Conservation (phyloP, 2,797 vertebrate genomes). For the Anolis apletophallus region DNA sequence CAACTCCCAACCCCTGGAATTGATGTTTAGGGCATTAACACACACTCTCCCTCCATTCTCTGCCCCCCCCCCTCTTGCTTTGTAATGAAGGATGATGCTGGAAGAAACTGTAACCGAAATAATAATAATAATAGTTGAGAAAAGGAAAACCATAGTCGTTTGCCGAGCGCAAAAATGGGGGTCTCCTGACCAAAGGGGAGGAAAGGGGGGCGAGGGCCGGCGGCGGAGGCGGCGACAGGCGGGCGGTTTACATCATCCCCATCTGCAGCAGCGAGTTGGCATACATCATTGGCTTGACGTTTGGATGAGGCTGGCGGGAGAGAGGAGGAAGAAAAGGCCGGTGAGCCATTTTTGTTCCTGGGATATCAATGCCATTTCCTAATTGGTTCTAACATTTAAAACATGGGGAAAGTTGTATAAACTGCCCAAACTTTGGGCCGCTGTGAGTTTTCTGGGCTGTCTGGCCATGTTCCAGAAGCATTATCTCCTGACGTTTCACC, state of each 20-base stretch:
- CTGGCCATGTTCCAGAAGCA: no score
- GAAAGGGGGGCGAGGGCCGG: not conserved
- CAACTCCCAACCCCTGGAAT: not conserved
- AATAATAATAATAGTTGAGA: not conserved
- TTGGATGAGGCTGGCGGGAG: conserved; percentile 89
- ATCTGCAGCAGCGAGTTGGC: conserved; percentile 94
- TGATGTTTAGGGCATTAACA: no score
- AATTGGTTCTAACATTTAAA: no score
- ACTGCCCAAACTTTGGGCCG: no score
- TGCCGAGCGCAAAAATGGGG: not conserved
- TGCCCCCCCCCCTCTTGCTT: not conserved
- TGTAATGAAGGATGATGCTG: conserved; percentile 12
- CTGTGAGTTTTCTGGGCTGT: no score
- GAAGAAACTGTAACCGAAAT: not conserved
- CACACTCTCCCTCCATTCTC: not conserved
- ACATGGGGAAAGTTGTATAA: no score
- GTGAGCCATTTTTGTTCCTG: no score
- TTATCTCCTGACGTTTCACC: no score
- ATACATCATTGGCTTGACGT: conserved; percentile 95
- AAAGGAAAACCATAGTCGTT: not conserved
- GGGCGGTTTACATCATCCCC: conserved; percentile 88
- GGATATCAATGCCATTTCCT: no score
- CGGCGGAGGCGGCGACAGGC: not conserved
- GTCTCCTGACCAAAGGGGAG: not conserved
- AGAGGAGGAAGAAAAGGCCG: not conserved